Evolutionary conservation across 2,888 invertebrate genomes (phyloP).

Genomic region (Acanthococcus lagerstroemiae): DNA sequence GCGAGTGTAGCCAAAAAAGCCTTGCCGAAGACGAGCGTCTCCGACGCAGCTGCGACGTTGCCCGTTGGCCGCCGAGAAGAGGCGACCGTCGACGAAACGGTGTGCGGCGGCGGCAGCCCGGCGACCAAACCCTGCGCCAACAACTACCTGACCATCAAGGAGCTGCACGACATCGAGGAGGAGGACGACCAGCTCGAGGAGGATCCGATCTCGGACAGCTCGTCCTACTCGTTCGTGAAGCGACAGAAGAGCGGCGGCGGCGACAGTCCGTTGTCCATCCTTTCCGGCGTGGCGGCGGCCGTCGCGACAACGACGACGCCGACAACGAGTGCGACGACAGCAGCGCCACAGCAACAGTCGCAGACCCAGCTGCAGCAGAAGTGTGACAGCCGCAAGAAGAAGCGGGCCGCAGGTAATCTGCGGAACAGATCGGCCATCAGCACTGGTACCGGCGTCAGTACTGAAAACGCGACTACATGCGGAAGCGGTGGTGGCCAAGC

Average conservation of each 20-base stretch:
- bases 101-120: too few relatives aligned
- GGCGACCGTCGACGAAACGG: too few relatives aligned
- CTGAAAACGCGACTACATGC: background rate
- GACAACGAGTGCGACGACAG: conserved; percentile 26
- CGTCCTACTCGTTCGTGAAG: conserved; percentile 32
- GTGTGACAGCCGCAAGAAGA: conserved; percentile 18
- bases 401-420: conserved; percentile 45
- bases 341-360: conserved; percentile 40
- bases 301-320: conserved; percentile 31
- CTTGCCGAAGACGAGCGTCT: background rate
- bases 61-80: too few relatives aligned
- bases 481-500: conserved; percentile 31
- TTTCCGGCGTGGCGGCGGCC: background rate
- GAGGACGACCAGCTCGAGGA: conserved; percentile 34
- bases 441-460: conserved; percentile 33
- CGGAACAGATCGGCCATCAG: conserved; percentile 42
- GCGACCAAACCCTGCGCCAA: conserved; percentile 51
- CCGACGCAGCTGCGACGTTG: background rate
- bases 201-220: conserved; percentile 33
- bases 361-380: conserved; percentile 5
- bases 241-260: conserved; percentile 12
- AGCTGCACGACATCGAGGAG: conserved; percentile 37
- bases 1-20: background rate
- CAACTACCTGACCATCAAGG: conserved; percentile 25
- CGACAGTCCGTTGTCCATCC: conserved; percentile 19